Conservation (phyloP, 2,113 vertebrate species). For the Scartelaos histophorus region DNA sequence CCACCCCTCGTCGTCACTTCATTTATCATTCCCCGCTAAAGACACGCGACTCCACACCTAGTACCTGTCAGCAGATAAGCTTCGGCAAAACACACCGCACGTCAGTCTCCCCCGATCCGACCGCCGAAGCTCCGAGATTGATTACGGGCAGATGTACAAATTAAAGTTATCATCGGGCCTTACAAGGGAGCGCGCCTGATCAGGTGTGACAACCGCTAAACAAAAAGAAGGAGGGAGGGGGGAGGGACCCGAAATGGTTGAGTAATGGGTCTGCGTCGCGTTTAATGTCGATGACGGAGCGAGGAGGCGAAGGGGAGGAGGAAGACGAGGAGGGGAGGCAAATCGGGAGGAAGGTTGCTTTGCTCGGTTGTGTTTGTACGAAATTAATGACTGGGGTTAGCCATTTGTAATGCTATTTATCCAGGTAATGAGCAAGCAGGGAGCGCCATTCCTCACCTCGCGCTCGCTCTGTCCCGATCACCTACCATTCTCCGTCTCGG, state of each 20-base stretch:
- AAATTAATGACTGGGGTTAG: slow-evolving; percentile 69
- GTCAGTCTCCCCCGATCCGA: slow-evolving; percentile 15
- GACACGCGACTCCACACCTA: not conserved
- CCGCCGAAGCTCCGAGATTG: slow-evolving; percentile 17
- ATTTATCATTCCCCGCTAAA: slow-evolving; percentile 1
- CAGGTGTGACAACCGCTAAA: slow-evolving; percentile 31
- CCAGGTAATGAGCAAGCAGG: slow-evolving; percentile 56
- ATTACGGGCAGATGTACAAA: slow-evolving; percentile 38
- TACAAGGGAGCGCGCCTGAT: slow-evolving; percentile 33
- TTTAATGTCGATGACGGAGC: slow-evolving; percentile 64
- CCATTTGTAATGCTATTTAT: slow-evolving; percentile 71
- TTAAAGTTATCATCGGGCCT: slow-evolving; percentile 51
- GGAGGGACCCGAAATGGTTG: slow-evolving; percentile 19
- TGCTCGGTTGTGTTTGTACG: slow-evolving; percentile 50
- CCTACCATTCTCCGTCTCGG: slow-evolving; percentile 25
- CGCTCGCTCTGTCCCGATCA: slow-evolving; percentile 42
- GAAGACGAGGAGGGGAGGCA: slow-evolving; percentile 9
- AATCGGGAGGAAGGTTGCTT: slow-evolving; percentile 17
- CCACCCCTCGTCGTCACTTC: not conserved
- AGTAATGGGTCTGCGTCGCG: slow-evolving; percentile 55
- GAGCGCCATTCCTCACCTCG: slow-evolving; percentile 52
- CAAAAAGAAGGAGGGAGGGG: slow-evolving; percentile 23
- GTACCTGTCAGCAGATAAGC: slow-evolving; percentile 13
- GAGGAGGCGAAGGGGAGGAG: slow-evolving; percentile 31
- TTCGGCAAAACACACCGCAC: slow-evolving; percentile 15